Evolutionary conservation across 2,113 vertebrate genomes (phyloP).

Genomic region (Neofelis nebulosa): DNA sequence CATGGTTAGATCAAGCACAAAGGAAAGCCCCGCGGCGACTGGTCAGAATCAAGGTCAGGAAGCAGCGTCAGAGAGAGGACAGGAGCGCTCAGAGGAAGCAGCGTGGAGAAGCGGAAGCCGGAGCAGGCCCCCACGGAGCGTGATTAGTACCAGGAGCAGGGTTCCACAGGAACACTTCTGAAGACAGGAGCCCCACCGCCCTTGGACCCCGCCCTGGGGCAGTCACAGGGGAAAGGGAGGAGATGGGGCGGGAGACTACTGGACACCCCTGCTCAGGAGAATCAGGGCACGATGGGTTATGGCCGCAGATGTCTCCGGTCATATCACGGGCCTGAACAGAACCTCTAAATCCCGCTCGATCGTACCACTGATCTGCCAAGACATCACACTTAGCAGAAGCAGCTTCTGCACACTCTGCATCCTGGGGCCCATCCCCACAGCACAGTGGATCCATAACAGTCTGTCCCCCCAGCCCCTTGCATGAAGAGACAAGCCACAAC

Average conservation of each 20-base stretch:
- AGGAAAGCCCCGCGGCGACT: slow-evolving; percentile 96
- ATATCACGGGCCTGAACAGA: background rate
- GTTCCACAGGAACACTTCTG: slow-evolving; percentile 34
- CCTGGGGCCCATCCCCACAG: fast-evolving
- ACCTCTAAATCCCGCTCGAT: background rate
- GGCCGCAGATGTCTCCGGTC: background rate
- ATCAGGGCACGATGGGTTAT: background rate
- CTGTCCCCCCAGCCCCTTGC: background rate
- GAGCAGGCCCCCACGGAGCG: slow-evolving; percentile 84
- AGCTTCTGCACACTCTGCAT: background rate
- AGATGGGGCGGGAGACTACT: background rate
- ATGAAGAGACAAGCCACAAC: background rate
- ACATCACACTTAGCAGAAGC: background rate
- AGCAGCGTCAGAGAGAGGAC: slow-evolving; percentile 89
- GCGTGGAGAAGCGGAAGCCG: slow-evolving; percentile 89
- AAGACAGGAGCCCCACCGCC: background rate
- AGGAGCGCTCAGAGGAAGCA: slow-evolving; percentile 92
- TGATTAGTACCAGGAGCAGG: slow-evolving; percentile 81
- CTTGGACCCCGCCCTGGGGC: background rate
- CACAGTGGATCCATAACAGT: background rate
- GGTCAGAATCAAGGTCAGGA: slow-evolving; percentile 91
- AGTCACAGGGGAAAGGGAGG: background rate
- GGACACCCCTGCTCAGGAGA: background rate
- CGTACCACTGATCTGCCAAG: background rate
- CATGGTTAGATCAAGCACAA: slow-evolving; percentile 99